Base-by-base conservation (phyloP, 2,888 invertebrate genomes). In the Lysandra coridon region DNA sequence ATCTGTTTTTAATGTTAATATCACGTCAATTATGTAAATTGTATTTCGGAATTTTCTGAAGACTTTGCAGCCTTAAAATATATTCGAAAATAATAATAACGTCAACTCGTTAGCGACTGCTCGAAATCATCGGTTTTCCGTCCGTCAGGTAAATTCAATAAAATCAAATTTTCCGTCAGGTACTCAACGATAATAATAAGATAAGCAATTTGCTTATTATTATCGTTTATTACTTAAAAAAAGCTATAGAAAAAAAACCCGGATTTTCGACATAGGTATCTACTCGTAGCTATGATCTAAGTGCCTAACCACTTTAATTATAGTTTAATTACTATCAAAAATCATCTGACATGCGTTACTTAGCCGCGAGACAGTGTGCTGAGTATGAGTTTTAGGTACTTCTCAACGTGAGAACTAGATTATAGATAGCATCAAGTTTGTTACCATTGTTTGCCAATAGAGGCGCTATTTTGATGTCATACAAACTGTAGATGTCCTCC, bases 1-100 rank as follows among this genome's bases (percentile, higher is more conserved):
- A 33, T 57, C 53, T 49, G 75, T 75, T 74, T 44, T 30, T 53
- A 7, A 53, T 33, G 76, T 76, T 33, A 76, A 76, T 76, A 76
- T 57, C 0, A 33, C 53, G 53, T 33, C 49, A 57, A 76, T 53
- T 53, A 76, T 57, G 76, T 37, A 57, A 76, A 76, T 76, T 53
- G 30, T 57, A 57, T 76, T 33, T 53, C 17, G 33, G 37, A 57
- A 57, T 76, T 76, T 76, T 57, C 53, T 30, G 17, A 76, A 76
- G 76, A 76, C 53, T 57, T 75, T 30, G 17, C 53, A 53, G 53
- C 33, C 30, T 57, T 17, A 30, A 53, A 30, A 44, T 33, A 33
- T 57, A 53, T 17, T 53, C 53, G 17, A 53, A 17, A 76, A 57
- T 53, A 49, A 23, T 76, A 76, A 23, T 76, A 76, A 53, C 2